Evolutionary conservation across 2,113 vertebrate species (phyloP).

Genomic region (Rhinolophus ferrumequinum): DNA sequence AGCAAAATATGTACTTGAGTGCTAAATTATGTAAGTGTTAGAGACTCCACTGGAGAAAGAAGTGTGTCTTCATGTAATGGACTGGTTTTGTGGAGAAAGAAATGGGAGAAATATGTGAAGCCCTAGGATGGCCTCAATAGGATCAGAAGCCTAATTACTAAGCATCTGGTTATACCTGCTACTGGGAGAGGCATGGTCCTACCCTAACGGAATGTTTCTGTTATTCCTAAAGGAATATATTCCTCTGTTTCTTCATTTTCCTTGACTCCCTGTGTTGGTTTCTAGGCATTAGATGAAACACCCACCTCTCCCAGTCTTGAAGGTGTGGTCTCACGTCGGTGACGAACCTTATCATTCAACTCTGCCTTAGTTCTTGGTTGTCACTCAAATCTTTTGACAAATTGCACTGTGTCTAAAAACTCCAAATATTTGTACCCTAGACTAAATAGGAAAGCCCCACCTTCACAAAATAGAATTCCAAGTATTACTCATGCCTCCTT

Average conservation of each 20-base stretch:
- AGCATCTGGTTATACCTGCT: neutral
- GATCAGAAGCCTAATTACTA: neutral
- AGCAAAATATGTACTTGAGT: neutral
- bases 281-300: no score
- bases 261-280: neutral
- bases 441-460: neutral
- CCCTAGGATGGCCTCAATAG: neutral
- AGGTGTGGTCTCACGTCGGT: no score
- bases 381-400: neutral
- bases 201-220: neutral
- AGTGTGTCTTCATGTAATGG: neutral
- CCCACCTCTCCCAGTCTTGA: no score
- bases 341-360: no score
- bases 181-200: neutral
- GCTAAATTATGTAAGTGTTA: neutral
- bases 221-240: neutral
- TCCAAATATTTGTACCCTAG: neutral
- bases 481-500: neutral
- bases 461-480: neutral
- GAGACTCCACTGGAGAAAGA: neutral
- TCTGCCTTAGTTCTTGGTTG: neutral
- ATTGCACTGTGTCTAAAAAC: neutral
- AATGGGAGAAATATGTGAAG: neutral
- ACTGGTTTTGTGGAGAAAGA: neutral
- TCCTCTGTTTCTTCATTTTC: neutral